phyloP scores from a whole-genome alignment of 1,140 invertebrate species.

The Drosophila subpulchrella region DNA sequence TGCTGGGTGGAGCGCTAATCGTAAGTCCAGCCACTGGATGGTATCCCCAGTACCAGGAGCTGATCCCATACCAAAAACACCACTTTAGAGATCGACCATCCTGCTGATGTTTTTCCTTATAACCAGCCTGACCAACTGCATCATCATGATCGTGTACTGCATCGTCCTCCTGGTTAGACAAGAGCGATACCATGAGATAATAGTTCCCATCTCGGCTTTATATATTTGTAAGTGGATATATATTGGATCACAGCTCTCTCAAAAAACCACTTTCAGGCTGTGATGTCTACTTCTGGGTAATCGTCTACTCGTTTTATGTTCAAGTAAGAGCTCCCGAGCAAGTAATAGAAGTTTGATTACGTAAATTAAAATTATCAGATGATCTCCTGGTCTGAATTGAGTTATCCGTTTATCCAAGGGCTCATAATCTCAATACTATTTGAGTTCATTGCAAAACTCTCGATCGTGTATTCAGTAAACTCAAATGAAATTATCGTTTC shows the following conservation, averaged over 20 bases:
- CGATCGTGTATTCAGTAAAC: not conserved
- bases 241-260: no score
- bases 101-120: conserved; percentile 61
- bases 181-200: not conserved
- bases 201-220: not conserved
- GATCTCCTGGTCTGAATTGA: not conserved
- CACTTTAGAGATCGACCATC: conserved; percentile 41
- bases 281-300: conserved; percentile 45
- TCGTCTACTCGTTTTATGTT: conserved; percentile 46
- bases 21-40: conserved; percentile 33
- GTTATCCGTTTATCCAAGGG: not conserved
- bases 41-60: no score
- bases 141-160: conserved; percentile 10
- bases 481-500: not conserved
- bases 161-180: not conserved
- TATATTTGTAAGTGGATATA: conserved; percentile 39
- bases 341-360: not conserved
- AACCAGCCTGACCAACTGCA: conserved; percentile 45
- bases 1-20: conserved; percentile 44
- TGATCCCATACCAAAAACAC: not conserved
- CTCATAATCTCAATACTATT: conserved; percentile 1
- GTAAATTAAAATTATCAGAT: not conserved
- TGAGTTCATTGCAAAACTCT: not conserved
- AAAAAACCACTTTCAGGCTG: conserved; percentile 11
- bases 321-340: not conserved